Evolutionary conservation across 35 echinoderm and acorn worm species (phyloP).

Genomic region (Lytechinus variegatus): DNA sequence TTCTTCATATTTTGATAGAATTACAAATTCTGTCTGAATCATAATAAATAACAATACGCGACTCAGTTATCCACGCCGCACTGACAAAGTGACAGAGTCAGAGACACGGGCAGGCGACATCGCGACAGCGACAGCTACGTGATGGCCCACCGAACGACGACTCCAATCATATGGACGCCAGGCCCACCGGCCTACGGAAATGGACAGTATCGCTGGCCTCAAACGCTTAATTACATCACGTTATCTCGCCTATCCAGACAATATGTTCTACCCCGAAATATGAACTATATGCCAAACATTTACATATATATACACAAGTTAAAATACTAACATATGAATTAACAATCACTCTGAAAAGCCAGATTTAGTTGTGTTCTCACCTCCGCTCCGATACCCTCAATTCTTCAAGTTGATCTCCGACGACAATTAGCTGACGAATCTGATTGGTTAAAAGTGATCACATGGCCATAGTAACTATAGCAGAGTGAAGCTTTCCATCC

Average conservation of each 20-base stretch:
- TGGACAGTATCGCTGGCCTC: not conserved
- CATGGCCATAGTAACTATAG: not conserved
- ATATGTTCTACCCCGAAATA: not conserved
- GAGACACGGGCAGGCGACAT: too few species aligned
- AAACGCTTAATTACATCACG: not conserved
- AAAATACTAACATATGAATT: not conserved
- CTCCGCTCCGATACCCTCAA: not conserved
- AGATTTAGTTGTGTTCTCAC: not conserved
- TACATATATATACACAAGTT: not conserved
- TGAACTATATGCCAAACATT: not conserved
- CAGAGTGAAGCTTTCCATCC: conserved; percentile 32
- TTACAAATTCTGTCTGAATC: too few species aligned
- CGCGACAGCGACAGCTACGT: too few species aligned
- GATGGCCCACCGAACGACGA: not conserved
- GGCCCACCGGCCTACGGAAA: not conserved
- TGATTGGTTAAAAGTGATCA: conserved; percentile 14
- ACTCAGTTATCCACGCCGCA: too few species aligned
- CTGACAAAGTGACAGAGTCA: too few species aligned
- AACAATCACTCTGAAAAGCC: not conserved
- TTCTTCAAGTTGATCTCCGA: not conserved
- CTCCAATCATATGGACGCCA: not conserved
- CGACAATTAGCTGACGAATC: not conserved
- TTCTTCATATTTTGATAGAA: too few species aligned
- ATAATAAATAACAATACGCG: too few species aligned
- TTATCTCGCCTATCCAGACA: not conserved